These are phyloP conservation scores for Microplitis manilae DNA, from an alignment of 2,888 invertebrate genomes.

Conservation along the genomic window DNA sequence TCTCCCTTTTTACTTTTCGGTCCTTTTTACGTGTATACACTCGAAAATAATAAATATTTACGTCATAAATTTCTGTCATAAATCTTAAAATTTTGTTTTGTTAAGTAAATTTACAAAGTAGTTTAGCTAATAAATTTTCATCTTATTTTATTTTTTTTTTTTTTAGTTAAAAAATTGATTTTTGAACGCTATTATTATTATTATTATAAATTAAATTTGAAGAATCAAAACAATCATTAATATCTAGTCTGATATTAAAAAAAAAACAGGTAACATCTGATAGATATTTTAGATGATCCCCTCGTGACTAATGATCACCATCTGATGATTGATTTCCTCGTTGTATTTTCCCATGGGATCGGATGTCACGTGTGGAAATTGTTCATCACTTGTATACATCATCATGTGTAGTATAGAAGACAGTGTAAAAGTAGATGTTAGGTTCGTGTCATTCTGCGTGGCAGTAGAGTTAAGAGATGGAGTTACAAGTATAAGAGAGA, in stretches of 20 bases:
- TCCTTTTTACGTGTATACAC: conserved; percentile 1
- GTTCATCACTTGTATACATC: conserved; percentile 9
- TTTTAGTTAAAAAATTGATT: neutral
- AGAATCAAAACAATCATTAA: neutral
- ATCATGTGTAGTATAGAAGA: conserved; percentile 29
- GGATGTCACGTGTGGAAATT: conserved; percentile 47
- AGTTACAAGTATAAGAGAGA: neutral
- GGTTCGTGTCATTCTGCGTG: conserved; percentile 40
- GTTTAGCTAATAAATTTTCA: neutral
- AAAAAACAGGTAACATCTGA: conserved; percentile 16
- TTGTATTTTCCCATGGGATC: conserved; percentile 52
- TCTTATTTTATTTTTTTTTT: neutral
- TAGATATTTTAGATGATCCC: conserved; percentile 30
- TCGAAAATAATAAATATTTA: conserved; percentile 66
- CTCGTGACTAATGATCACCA: conserved; percentile 50
- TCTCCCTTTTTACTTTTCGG: conserved; percentile 3
- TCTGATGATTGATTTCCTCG: conserved; percentile 42
- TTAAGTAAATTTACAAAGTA: too few species aligned
- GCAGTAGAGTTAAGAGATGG: conserved; percentile 29
- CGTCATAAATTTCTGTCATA: conserved; percentile 50
- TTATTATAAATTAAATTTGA: neutral
- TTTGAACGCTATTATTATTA: neutral
- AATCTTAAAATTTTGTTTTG: neutral
- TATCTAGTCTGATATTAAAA: conserved; percentile 3
- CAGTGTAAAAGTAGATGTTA: conserved; percentile 44